Evolutionary conservation across 2,888 invertebrate genomes (phyloP), one percentile per base, ranked within the genome.

Genomic region (Xanthorhoe designata): DNA sequence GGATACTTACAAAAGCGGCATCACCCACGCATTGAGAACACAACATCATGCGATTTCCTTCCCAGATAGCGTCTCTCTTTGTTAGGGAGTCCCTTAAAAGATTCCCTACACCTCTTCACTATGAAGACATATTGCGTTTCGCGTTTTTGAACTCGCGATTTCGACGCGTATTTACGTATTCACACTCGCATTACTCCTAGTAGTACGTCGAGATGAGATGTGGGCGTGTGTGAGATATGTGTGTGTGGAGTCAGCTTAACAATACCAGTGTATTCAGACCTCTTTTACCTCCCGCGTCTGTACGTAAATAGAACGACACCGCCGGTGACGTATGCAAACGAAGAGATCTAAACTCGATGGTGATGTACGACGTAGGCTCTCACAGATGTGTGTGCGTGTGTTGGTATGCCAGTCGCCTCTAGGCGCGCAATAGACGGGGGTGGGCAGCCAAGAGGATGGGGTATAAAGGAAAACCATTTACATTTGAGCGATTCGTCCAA

Each of bases 401-500:
- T 92, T 90, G 92, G 92, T 91, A 92, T 92, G 91, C 91, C 83
- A 89, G 89, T 90, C 91, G 92, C 90, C 91, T 92, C 91, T 91
- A 92, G 92, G 92, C 92, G 91, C 92, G 91, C 91, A 88, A 91
- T 90, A 91, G 91, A 89, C 82, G 90, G 89, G 91, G 91, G 90
- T 88, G 90, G 92, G 86, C 88, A 86, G 90, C 89, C 88, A 79
- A 86, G 91, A 90, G 92, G 92, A 91, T 92, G 92, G 92, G 92
- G 92, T 89, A 94, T 93, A 94, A 94, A 94, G 93, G 94, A 94
- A 94, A 94, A 93, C 94, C 94, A 94, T 94, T 94, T 94, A 94
- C 94, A 94, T 94, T 94, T 94, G 94, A 94, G 94, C 94, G 94
- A 94, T 94, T 94, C 94, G 94, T 94, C 94, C 94, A 94, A 94